Evolutionary conservation across 2,113 vertebrate species (phyloP).

Genomic region (Dromiciops gliroides): DNA sequence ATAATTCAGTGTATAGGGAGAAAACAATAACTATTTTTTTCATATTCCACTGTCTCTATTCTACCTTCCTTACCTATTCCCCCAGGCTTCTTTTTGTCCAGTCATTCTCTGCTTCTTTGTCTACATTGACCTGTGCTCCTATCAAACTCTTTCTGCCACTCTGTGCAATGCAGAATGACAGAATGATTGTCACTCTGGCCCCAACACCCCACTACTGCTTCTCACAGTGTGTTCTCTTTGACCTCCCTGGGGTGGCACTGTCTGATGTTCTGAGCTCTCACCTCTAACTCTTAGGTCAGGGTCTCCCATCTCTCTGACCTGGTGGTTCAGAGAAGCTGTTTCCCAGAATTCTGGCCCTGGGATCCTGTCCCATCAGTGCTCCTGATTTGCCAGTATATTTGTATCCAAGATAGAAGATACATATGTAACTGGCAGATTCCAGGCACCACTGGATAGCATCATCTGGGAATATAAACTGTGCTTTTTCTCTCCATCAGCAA

Average conservation of each 20-base stretch:
- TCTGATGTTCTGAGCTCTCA: neutral
- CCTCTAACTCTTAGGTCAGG: neutral
- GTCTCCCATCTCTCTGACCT: neutral
- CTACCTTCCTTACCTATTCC: neutral
- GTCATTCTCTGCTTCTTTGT: neutral
- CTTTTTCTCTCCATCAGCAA: neutral
- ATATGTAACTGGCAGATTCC: neutral
- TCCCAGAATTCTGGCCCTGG: neutral
- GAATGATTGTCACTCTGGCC: neutral
- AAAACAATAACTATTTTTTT: neutral
- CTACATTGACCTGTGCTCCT: neutral
- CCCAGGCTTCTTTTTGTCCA: neutral
- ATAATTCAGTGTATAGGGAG: neutral
- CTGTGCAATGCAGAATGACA: neutral
- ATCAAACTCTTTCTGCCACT: neutral
- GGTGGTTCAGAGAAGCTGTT: neutral
- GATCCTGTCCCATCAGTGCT: neutral
- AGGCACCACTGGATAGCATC: neutral
- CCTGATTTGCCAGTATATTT: neutral
- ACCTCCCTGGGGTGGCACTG: neutral
- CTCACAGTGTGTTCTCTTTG: neutral
- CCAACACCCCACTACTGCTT: neutral
- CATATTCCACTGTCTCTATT: neutral
- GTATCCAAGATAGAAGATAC: neutral
- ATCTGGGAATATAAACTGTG: neutral